Evolutionary conservation across 1,140 invertebrate species (phyloP).

Genomic region (Meloidogyne exigua): DNA sequence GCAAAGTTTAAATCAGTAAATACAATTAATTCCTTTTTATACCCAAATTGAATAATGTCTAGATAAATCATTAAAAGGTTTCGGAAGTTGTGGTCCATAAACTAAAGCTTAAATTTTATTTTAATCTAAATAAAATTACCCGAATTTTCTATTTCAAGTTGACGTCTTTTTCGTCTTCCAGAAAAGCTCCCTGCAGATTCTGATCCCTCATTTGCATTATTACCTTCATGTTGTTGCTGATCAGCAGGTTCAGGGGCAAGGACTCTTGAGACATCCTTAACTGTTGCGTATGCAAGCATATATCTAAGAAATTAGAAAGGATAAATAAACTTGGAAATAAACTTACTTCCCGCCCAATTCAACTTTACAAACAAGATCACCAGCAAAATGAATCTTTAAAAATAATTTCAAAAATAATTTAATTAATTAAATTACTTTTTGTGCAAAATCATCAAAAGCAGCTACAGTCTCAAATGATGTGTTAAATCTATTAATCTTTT

Average conservation of each 20-base stretch:
- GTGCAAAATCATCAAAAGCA: slow-evolving; percentile 58
- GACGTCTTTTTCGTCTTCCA: not conserved
- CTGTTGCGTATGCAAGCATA: slow-evolving; percentile 56
- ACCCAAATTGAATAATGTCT: slow-evolving; percentile 28
- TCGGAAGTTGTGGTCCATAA: slow-evolving; percentile 5
- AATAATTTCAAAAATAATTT: too few relatives aligned
- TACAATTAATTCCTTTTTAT: not conserved
- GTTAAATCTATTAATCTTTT: slow-evolving; percentile 40
- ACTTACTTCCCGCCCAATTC: slow-evolving; percentile 59
- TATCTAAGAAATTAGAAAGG: slow-evolving; percentile 32
- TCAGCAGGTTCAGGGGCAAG: slow-evolving; percentile 21
- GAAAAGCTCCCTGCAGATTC: not conserved
- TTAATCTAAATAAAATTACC: not conserved
- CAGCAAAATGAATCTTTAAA: slow-evolving; percentile 49
- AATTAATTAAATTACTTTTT: slow-evolving; percentile 52
- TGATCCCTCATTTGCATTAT: not conserved
- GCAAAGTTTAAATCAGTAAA: too few relatives aligned
- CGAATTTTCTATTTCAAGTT: not conserved
- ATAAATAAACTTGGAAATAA: slow-evolving; percentile 4
- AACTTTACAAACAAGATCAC: slow-evolving; percentile 58
- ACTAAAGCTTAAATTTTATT: not conserved
- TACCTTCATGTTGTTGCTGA: not conserved
- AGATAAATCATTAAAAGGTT: slow-evolving; percentile 6
- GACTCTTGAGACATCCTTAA: slow-evolving; percentile 43
- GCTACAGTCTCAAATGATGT: slow-evolving; percentile 56